These are phyloP conservation scores for Forficula auricularia DNA, from an alignment of 1,140 invertebrate genomes.

Conservation along the genomic window DNA sequence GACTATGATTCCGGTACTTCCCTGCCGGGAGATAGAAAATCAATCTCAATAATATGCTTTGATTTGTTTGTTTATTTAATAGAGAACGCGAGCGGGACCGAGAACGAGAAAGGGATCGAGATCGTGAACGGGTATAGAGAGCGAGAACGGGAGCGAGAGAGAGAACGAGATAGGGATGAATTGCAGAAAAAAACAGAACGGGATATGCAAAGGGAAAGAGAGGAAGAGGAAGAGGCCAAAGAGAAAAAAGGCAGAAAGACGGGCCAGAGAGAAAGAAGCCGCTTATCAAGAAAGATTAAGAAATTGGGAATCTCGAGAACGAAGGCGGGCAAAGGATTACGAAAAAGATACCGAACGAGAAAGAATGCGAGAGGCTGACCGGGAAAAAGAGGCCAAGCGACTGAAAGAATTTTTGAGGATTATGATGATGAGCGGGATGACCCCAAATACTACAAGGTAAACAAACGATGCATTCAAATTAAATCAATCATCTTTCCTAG, in stretches of 20 bases:
- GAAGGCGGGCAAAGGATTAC: conserved; percentile 81
- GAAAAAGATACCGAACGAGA: conserved; percentile 78
- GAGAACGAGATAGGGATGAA: conserved; percentile 26
- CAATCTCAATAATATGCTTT: too few relatives aligned
- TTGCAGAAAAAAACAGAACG: conserved; percentile 32
- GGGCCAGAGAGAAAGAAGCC: conserved; percentile 80
- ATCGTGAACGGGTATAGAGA: conserved; percentile 24
- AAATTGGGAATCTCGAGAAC: conserved; percentile 85
- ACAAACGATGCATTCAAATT: conserved; percentile 8
- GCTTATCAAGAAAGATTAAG: conserved; percentile 72
- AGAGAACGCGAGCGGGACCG: too few relatives aligned
- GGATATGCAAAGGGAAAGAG: conserved; percentile 53
- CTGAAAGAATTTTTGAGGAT: conserved; percentile 96
- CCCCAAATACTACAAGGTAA: conserved; percentile 78
- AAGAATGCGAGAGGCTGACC: conserved; percentile 61
- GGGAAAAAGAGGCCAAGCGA: conserved; percentile 75
- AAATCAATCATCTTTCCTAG: conserved; percentile 1
- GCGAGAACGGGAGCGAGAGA: conserved; percentile 16
- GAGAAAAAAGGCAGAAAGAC: conserved; percentile 80
- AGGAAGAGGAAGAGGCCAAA: conserved; percentile 77
- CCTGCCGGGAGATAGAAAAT: too few relatives aligned
- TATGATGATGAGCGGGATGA: conserved; percentile 97
- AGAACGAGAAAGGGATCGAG: conserved; percentile 15
- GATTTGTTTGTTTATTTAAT: too few relatives aligned
- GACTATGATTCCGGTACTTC: too few relatives aligned